Conservation (phyloP, 2,888 invertebrate species). For the Mamestra brassicae region DNA sequence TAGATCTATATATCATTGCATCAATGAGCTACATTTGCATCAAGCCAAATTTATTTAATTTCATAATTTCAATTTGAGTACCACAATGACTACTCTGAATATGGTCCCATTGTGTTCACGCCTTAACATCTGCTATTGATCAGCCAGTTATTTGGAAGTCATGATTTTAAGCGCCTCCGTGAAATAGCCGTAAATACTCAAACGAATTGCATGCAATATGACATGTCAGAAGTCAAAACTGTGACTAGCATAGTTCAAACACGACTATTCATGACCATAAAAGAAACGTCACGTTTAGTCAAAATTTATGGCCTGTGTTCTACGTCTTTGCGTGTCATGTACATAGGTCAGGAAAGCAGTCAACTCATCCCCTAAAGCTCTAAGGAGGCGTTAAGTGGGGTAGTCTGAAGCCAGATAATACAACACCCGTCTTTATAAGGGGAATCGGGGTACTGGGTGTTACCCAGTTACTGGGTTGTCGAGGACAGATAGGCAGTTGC, state of each 20-base stretch:
- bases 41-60: no score
- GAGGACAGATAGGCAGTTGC: neutral
- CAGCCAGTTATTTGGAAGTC: slow-evolving; percentile 62
- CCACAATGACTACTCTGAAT: neutral
- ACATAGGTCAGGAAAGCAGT: neutral
- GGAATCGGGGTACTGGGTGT: neutral
- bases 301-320: neutral
- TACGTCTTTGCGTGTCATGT: neutral
- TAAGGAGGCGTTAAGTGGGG: no score
- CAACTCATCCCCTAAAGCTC: no score
- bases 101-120: slow-evolving; percentile 4
- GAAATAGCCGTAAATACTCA: slow-evolving; percentile 1
- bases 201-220: slow-evolving; percentile 2
- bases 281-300: slow-evolving; percentile 2
- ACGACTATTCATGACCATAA: slow-evolving; percentile 4
- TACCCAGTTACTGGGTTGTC: neutral
- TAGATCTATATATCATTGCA: no score
- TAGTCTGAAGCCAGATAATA: no score
- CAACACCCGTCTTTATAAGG: neutral
- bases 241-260: neutral
- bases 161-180: slow-evolving; percentile 24
- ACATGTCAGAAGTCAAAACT: neutral
- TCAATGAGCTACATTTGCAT: no score
- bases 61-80: neutral
- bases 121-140: slow-evolving; percentile 54